Evolutionary conservation across 1,140 invertebrate genomes (phyloP), one percentile per base, ranked within the genome.

Genomic region (Steinernema feltiae): DNA sequence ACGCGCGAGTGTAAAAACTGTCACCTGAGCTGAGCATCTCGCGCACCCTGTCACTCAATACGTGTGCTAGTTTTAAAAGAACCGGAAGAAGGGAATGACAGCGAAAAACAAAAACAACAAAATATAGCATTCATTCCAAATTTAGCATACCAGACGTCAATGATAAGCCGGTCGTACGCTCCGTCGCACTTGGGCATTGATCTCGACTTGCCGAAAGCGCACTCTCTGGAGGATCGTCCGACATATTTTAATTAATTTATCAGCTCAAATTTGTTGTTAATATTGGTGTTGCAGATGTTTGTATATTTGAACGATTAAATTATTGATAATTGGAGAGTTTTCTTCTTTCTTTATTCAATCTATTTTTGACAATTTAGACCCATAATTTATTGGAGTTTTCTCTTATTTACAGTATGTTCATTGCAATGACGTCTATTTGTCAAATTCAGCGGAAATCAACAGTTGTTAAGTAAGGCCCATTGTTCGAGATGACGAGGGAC

Each of bases 211-310:
- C 84, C 84, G 17, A 74, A 80, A 12, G 84, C 83, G 15, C 84
- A 86, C 73, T 84, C 82, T n/a, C 76, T 85, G 17, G 84, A 85
- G 63, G 83, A 85, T 69, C 53, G 83, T 32, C 84, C 83, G 30
- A 82, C 79, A 27, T 63, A 63, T 27, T 27, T 63, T n/a, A 63
- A 3, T 15, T 63, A 63, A 63, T 27, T 63, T 21, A 15, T n/a
- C 53, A 63, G 53, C 53, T 63, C 53, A 63, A 63, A n/a, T n/a
- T n/a, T n/a, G 7, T 27, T 15, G 15, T 3, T 17, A 63, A 15
- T 27, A 63, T 21, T 27, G 15, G 24, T 63, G 3, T 63, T 63
- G 24, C 24, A 3, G 12, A 63, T 63, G 53, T 63, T 3, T 7
- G 7, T 63, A 27, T 63, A 21, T n/a, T 63, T 27, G 35, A 7